Percentiles rank a stretch among this genome's conserved stretches.
phyloP scores from a whole-genome alignment of 2,113 vertebrate species.

The Equus przewalskii region DNA sequence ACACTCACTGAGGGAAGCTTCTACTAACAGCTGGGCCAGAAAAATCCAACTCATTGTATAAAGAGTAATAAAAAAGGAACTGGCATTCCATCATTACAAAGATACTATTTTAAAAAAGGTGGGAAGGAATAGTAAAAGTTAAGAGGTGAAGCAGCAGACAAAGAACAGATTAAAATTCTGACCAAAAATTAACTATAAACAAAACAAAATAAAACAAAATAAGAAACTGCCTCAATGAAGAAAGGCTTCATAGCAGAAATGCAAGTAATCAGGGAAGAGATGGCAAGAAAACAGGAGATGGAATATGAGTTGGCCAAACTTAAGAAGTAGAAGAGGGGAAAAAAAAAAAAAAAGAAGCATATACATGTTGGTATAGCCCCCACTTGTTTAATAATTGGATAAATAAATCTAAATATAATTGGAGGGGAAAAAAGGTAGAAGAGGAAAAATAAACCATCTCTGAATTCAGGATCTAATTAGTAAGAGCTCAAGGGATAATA shows the following conservation, averaged over 20 bases:
- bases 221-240: neutral
- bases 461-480: neutral
- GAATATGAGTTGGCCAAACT: neutral
- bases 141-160: neutral
- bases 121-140: neutral
- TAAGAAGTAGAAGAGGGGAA: neutral
- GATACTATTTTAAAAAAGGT: neutral
- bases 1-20: neutral
- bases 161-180: neutral
- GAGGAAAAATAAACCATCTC: neutral
- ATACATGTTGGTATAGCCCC: neutral
- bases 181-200: neutral
- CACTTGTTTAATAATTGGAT: neutral
- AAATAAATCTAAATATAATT: slow-evolving; percentile 8
- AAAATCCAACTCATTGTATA: neutral
- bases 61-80: neutral
- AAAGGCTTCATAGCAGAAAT: neutral
- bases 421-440: too few species aligned
- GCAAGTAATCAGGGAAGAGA: neutral
- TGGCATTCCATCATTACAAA: neutral
- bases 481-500: neutral
- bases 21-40: neutral
- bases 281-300: neutral
- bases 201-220: neutral
- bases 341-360: neutral